Percentiles rank a stretch among this genome's conserved stretches.
phyloP scores from a whole-genome alignment of 2,888 invertebrate genomes.

The Athalia rosae region DNA sequence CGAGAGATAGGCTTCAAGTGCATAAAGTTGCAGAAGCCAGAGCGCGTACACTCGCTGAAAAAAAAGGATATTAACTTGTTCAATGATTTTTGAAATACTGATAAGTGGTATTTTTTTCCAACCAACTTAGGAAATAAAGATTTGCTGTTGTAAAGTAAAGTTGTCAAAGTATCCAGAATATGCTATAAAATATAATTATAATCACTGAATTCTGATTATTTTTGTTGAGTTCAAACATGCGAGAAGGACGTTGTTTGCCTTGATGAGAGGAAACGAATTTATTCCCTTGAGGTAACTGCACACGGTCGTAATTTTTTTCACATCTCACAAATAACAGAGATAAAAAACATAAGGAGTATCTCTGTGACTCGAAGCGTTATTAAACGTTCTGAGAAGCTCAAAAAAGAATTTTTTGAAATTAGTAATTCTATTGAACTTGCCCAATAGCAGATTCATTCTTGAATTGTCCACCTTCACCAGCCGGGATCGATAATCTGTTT shows the following conservation, averaged over 20 bases:
- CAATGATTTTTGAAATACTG: too few species aligned
- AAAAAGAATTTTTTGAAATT: constrained; percentile 26
- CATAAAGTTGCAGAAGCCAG: constrained; percentile 99
- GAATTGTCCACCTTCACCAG: constrained; percentile 18
- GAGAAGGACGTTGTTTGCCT: neutral
- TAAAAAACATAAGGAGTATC: neutral
- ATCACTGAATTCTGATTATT: neutral
- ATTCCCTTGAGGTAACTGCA: neutral
- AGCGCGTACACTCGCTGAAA: constrained; percentile 92
- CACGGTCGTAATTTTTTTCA: neutral
- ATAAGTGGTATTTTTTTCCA: neutral
- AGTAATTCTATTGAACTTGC: constrained; percentile 29
- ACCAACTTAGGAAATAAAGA: neutral
- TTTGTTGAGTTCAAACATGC: neutral
- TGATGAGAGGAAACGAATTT: constrained; percentile 10
- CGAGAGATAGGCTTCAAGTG: constrained; percentile 98
- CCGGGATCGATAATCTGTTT: constrained; percentile 27
- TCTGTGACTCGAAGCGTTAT: neutral
- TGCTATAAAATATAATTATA: neutral
- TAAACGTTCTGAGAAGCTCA: constrained; percentile 16
- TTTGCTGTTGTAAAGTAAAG: too few species aligned
- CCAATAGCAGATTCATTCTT: constrained; percentile 29
- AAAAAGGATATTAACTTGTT: constrained; percentile 11
- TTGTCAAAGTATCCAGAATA: neutral
- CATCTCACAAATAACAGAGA: too few species aligned